A percentile compares a stretch with the other conserved stretches of the same genome.
Conservation (phyloP, 2,113 vertebrate genomes). For the Eulemur macaco region DNA sequence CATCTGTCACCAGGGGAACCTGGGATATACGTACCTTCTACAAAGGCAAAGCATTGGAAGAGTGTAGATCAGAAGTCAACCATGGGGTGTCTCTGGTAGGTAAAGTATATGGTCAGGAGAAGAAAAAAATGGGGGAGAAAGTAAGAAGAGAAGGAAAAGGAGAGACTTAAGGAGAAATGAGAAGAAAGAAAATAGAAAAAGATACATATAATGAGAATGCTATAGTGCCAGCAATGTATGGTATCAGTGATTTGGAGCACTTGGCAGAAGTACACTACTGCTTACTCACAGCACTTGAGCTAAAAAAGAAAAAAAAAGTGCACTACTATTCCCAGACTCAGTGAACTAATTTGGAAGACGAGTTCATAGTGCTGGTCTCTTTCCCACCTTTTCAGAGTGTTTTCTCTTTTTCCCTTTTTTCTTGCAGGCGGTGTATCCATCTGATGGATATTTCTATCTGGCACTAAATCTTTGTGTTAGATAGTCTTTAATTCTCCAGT, state of each 20-base stretch:
- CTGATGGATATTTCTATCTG: background rate
- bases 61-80: background rate
- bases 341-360: background rate
- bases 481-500: background rate
- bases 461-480: background rate
- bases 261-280: no score
- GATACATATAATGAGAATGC: background rate
- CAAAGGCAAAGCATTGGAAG: background rate
- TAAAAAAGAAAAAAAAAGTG: background rate
- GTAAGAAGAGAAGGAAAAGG: background rate
- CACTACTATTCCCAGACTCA: background rate
- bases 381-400: background rate
- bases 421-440: background rate
- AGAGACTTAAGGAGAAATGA: background rate
- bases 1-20: background rate
- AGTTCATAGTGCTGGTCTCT: background rate
- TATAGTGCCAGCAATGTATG: rapidly evolving
- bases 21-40: background rate
- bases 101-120: background rate
- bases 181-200: background rate
- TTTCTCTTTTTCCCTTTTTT: background rate
- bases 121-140: background rate
- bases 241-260: background rate
- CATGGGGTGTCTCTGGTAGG: background rate
- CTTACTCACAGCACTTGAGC: no score